Base-by-base conservation (phyloP, 2,888 invertebrate genomes). In the Acrobasis consociella region DNA sequence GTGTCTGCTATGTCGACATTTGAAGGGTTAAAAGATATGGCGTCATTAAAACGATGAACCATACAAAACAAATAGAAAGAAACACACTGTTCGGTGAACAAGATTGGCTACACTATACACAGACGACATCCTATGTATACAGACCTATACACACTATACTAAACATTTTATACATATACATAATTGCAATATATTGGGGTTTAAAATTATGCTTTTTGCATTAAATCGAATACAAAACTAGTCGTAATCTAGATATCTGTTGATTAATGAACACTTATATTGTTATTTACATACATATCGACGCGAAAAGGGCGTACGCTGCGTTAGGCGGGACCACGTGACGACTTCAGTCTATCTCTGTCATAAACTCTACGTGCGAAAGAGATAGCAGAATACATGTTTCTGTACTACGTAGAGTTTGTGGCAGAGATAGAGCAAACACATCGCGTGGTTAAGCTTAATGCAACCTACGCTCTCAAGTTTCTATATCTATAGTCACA, bases 141-240 rank as follows among this genome's bases (percentile, higher is more conserved):
- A 69, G 69, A 65, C 65, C 46, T 46, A 68, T 69, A 70, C 68
- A 67, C 53, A 56, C 64, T 66, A 68, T 63, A 51, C 67, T 68
- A 67, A 64, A 67, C 65, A 65, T 62, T 62, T 66, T 69, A 67
- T 68, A 64, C 64, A 64, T 65, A 64, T 55, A 62, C 63, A 67
- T 63, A 68, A 59, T 69, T 69, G 66, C 67, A 71, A 70, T 72
- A 78, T 74, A 77, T 67, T 76, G 80, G 81, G 82, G 82, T 83
- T 85, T 74, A 80, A 80, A 80, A 81, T 80, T 73, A 77, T 72
- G 71, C 75, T 67, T 76, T 76, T 72, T 69, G 72, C 70, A 74
- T 74, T 80, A 76, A 73, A 75, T 70, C 67, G 72, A 73, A 82
- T 85, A 85, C 77, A 85, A 85, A 85, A 85, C 82, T 82, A 85